Base-by-base conservation (phyloP, 2,797 vertebrate genomes). In the Linurgus olivaceus region DNA sequence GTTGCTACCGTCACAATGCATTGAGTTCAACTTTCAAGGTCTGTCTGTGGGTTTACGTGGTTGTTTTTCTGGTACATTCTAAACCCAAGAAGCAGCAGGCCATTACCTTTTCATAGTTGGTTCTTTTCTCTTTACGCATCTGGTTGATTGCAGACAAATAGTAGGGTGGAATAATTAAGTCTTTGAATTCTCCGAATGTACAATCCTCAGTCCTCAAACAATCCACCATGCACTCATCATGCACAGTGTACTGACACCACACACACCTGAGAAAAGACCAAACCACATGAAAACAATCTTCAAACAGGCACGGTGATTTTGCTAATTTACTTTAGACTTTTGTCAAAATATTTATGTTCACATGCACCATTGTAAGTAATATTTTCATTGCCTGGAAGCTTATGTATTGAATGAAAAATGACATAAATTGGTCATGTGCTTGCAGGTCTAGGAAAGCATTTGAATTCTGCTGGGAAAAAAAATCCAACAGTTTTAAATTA, bases 171-270 rank as follows among this genome's bases (percentile, higher is more conserved):
- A 99, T 99, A 97, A 99, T 99, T 94, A 99, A 98, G 85, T 98
- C 98, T 95, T 31, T 98, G 91, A 99, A 99, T 97, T 99, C 99
- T 87, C 99, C 99, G 90, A 99, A 97, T 21, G 98, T 98, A 82
- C 99, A 99, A 35, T 93, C 96, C 50, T 98, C 98, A 10, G 91
- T 97, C 62, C 97, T 98, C 25, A 95, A 86, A 86, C 96, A 92
- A 48, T 88, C 97, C 78, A 97, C 87, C 97, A 98, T 98, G 95
- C 99, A 99, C 58, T 99, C 99, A 11, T 99, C 99, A 31, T 99
- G 99, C 44, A 99, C 98, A 4, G 98, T 99, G 93, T 92, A 97
- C 98, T 99, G 99, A 96, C 99, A 99, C 99, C 99, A 99, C 93
- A 99, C 96, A 93, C 99, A 99, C 89, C 99, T 99, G 95, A 44